Conservation (phyloP, 2,797 vertebrate species). For the Pipistrellus pygmaeus region DNA sequence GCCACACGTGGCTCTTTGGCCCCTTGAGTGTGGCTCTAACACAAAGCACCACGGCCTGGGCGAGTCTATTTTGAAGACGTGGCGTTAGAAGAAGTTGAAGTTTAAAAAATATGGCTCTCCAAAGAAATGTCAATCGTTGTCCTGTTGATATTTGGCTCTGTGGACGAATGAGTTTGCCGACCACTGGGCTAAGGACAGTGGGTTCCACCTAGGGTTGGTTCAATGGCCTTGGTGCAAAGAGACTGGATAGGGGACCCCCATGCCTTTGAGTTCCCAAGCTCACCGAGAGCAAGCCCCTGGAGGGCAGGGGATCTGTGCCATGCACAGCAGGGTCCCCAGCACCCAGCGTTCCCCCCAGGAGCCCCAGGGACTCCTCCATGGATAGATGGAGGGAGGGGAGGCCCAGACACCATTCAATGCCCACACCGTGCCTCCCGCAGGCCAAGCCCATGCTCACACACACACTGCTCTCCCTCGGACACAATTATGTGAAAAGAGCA, state of each 20-base stretch:
- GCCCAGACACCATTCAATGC: neutral
- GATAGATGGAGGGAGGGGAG: neutral
- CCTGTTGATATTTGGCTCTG: too few relatives aligned
- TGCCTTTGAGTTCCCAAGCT: neutral
- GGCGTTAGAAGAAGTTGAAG: too few relatives aligned
- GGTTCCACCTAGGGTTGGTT: neutral
- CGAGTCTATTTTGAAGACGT: too few relatives aligned
- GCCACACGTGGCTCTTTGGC: too few relatives aligned
- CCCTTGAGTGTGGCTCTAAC: too few relatives aligned
- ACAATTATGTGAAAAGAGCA: constrained; percentile 81
- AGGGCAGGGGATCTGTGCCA: neutral
- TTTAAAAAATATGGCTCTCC: too few relatives aligned
- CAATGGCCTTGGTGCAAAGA: neutral
- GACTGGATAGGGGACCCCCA: neutral
- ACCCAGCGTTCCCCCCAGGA: neutral
- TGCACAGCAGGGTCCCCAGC: neutral
- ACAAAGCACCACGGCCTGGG: too few relatives aligned
- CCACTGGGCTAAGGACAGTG: neutral
- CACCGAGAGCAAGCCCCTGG: neutral
- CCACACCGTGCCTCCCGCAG: neutral
- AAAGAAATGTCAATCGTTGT: too few relatives aligned
- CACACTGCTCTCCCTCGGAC: constrained; percentile 62
- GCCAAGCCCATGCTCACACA: neutral
- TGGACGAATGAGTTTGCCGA: too few relatives aligned
- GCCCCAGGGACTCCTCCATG: neutral